Conservation (phyloP, 2,113 vertebrate genomes). For the Speoplatyrhinus poulsoni region DNA sequence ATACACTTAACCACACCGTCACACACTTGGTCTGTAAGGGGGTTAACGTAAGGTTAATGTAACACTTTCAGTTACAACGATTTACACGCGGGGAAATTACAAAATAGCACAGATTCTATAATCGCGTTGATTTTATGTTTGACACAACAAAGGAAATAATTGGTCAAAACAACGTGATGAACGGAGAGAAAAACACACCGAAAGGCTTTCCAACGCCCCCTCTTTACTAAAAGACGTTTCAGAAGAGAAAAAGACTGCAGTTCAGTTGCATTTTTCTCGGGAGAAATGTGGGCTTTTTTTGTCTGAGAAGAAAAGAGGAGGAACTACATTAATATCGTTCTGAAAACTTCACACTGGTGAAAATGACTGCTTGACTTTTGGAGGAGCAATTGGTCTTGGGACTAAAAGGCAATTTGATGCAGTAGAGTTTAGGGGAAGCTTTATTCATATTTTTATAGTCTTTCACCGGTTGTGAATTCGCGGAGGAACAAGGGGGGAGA, state of each 20-base stretch:
- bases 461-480: constrained; percentile 58
- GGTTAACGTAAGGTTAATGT: constrained; percentile 33
- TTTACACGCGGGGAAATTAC: neutral
- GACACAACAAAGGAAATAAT: constrained; percentile 83
- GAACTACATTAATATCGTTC: constrained; percentile 28
- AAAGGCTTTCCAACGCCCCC: constrained; percentile 60
- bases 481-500: constrained; percentile 32
- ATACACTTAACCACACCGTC: constrained; percentile 64
- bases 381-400: constrained; percentile 32
- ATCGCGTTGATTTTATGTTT: constrained; percentile 63
- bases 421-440: constrained; percentile 52
- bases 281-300: constrained; percentile 42
- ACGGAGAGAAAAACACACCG: constrained; percentile 67
- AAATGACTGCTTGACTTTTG: constrained; percentile 42
- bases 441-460: constrained; percentile 60
- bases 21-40: constrained; percentile 49
- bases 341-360: constrained; percentile 68
- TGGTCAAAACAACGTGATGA: constrained; percentile 79
- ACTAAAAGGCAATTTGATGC: constrained; percentile 41
- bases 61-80: neutral
- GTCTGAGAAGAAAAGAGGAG: constrained; percentile 18
- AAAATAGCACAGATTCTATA: constrained; percentile 4
- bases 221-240: constrained; percentile 42
- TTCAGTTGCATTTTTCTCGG: constrained; percentile 44
- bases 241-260: constrained; percentile 47